phyloP scores from a whole-genome alignment of 2,888 invertebrate genomes.

The Melinaea menophilus region DNA sequence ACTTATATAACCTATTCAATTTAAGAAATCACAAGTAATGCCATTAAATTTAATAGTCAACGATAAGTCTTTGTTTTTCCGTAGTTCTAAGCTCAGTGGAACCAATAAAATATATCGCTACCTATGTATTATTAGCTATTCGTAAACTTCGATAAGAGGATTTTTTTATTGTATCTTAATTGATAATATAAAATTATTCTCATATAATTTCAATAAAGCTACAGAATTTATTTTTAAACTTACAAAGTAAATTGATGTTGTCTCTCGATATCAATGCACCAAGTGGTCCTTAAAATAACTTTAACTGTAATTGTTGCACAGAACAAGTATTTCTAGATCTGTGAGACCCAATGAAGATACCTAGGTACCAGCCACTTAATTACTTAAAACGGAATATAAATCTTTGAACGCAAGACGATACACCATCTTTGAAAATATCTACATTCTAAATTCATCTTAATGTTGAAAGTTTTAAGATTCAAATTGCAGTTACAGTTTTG shows the following conservation, averaged over 20 bases:
- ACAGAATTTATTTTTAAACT: no score
- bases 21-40: background rate
- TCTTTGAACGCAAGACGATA: slow-evolving; percentile 29
- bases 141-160: no score
- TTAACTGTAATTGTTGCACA: slow-evolving; percentile 35
- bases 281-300: slow-evolving; percentile 45
- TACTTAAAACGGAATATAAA: slow-evolving; percentile 39
- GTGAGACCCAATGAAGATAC: slow-evolving; percentile 40
- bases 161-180: no score
- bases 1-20: slow-evolving; percentile 4
- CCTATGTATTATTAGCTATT: no score
- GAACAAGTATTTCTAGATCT: slow-evolving; percentile 37
- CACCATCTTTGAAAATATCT: slow-evolving; percentile 20
- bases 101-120: no score
- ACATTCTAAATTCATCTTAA: slow-evolving; percentile 16
- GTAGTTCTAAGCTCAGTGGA: background rate
- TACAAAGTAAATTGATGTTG: background rate
- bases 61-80: background rate
- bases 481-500: slow-evolving; percentile 10
- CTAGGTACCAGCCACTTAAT: slow-evolving; percentile 39
- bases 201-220: no score
- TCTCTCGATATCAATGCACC: slow-evolving; percentile 32
- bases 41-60: background rate
- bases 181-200: no score
- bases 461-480: slow-evolving; percentile 7